Conservation (phyloP, 2,797 vertebrate genomes). For the Eulemur mongoz region DNA sequence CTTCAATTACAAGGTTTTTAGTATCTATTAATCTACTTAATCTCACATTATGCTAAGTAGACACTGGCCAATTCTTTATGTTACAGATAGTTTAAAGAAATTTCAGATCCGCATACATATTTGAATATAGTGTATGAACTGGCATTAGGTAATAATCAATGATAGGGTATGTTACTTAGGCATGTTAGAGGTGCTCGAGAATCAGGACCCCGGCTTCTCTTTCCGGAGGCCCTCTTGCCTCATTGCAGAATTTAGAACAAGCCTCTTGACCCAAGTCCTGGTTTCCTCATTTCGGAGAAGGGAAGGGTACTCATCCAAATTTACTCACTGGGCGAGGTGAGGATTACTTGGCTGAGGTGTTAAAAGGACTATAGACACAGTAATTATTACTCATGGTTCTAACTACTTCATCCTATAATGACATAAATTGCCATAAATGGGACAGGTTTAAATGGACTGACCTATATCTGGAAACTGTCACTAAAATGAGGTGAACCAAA, state of each 20-base stretch:
- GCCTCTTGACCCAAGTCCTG: not conserved
- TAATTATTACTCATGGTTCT: constrained; percentile 70
- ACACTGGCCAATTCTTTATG: not conserved
- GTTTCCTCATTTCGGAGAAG: constrained; percentile 31
- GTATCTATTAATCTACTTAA: not conserved
- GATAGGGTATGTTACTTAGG: not conserved
- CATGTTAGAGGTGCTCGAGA: not conserved
- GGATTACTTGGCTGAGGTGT: constrained; percentile 59
- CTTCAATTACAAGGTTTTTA: not conserved
- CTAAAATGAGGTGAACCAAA: constrained; percentile 68
- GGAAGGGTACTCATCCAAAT: constrained; percentile 24
- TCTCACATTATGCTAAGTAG: not conserved
- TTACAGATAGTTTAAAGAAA: not conserved
- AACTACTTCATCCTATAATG: constrained; percentile 67
- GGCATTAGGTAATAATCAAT: not conserved
- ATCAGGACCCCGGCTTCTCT: not conserved
- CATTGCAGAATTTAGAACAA: constrained; percentile 21
- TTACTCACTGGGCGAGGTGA: constrained; percentile 67
- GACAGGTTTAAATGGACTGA: constrained; percentile 70
- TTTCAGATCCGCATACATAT: not conserved
- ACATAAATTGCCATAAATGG: constrained; percentile 71
- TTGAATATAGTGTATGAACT: not conserved
- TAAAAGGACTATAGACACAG: constrained; percentile 35
- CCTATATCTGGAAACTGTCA: constrained; percentile 74
- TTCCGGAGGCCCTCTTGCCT: not conserved